These are phyloP conservation scores for Sibirionetta formosa DNA, from an alignment of 2,797 vertebrate species.

Conservation along the genomic window DNA sequence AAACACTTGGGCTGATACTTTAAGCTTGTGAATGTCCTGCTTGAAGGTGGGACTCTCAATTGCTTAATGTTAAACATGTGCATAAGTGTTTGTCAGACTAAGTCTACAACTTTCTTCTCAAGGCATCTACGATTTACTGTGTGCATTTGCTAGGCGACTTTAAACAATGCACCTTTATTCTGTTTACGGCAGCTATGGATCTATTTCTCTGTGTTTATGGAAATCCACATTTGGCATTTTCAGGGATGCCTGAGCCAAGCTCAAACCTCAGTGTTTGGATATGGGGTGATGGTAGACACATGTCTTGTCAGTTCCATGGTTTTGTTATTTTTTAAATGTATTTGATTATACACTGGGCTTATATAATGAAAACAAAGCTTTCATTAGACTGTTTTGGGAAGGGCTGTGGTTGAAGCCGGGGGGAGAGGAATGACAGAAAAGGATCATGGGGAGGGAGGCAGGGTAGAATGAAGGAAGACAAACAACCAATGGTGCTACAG, in stretches of 20 bases:
- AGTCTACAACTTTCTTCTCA: background rate
- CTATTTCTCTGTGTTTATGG: slow-evolving; percentile 24
- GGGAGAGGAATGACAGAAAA: background rate
- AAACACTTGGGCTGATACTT: background rate
- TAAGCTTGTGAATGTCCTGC: background rate
- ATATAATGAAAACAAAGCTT: slow-evolving; percentile 53
- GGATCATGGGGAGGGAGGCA: background rate
- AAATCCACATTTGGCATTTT: slow-evolving; percentile 51
- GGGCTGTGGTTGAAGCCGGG: background rate
- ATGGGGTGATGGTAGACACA: slow-evolving; percentile 63
- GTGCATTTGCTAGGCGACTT: slow-evolving; percentile 6
- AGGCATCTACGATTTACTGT: background rate
- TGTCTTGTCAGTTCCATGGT: slow-evolving; percentile 51
- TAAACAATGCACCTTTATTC: slow-evolving; percentile 64
- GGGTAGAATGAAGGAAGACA: background rate
- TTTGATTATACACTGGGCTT: slow-evolving; percentile 45
- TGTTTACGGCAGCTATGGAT: slow-evolving; percentile 38
- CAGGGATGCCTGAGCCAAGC: slow-evolving; percentile 21
- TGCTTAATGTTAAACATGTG: background rate
- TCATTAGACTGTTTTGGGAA: background rate
- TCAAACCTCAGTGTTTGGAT: slow-evolving; percentile 71
- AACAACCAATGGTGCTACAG: background rate
- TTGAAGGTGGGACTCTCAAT: background rate
- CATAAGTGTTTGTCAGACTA: background rate
- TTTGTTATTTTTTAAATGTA: slow-evolving; percentile 55